Conservation (phyloP, 2,888 invertebrate species). For the Pterostichus niger region DNA sequence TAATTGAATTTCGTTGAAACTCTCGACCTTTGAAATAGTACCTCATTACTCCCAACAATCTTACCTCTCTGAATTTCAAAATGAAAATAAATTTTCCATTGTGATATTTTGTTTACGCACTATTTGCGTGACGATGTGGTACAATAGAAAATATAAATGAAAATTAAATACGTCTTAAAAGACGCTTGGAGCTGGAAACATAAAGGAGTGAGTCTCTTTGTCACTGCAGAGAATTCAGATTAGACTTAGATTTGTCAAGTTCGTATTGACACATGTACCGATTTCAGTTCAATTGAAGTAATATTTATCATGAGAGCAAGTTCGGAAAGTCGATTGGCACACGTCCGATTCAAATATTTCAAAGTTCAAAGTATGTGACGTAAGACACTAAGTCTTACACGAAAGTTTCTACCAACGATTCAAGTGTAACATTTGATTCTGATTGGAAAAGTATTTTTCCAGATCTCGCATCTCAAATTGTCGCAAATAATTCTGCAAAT, state of each 20-base stretch:
- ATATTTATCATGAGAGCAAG: constrained; percentile 18
- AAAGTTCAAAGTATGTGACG: constrained; percentile 45
- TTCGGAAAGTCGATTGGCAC: constrained; percentile 35
- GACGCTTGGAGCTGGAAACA: background rate
- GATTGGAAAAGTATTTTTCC: constrained; percentile 24
- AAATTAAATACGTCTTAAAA: background rate
- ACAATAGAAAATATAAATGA: constrained; percentile 12
- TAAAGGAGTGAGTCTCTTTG: background rate
- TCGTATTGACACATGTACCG: constrained; percentile 10
- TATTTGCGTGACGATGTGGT: background rate
- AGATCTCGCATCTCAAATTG: background rate
- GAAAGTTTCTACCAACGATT: constrained; percentile 3
- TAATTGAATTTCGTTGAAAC: constrained; percentile 24
- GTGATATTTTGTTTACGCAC: constrained; percentile 6
- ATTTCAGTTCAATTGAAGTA: constrained; percentile 37
- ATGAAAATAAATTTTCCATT: background rate
- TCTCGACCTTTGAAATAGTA: background rate
- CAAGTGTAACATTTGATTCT: constrained; percentile 24
- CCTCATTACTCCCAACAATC: background rate
- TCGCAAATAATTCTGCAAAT: background rate
- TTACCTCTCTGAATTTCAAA: background rate
- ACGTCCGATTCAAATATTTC: constrained; percentile 43
- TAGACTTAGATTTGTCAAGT: constrained; percentile 22
- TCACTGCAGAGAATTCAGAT: constrained; percentile 8
- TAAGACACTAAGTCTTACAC: constrained; percentile 1